Evolutionary conservation across 2,888 invertebrate species (phyloP).

Genomic region (Caenorhabditis afra): DNA sequence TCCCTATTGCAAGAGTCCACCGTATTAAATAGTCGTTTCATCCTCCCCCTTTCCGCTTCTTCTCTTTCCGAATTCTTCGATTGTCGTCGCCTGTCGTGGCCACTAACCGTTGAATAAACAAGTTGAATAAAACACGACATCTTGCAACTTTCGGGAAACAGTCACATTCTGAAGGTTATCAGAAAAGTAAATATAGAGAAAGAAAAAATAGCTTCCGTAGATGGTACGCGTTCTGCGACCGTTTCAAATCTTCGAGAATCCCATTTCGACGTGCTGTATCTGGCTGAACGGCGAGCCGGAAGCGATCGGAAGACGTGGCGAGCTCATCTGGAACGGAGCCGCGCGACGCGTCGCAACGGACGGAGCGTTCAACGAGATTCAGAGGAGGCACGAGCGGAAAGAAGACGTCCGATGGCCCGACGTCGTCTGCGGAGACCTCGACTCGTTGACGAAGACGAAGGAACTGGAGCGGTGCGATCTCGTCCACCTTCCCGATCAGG

Average conservation of each 20-base stretch:
- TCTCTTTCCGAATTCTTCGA: constrained; percentile 27
- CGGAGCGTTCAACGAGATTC: constrained; percentile 74
- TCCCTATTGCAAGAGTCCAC: constrained; percentile 16
- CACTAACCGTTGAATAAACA: constrained; percentile 51
- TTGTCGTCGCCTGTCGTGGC: constrained; percentile 26
- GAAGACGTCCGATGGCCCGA: constrained; percentile 57
- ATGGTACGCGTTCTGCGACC: constrained; percentile 10
- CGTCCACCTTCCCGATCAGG: constrained; percentile 68
- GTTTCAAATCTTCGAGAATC: constrained; percentile 32
- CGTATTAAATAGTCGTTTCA: constrained; percentile 1
- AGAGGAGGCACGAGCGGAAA: constrained; percentile 35
- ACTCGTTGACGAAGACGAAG: constrained; percentile 63
- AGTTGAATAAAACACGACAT: constrained; percentile 36
- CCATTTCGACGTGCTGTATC: constrained; percentile 26
- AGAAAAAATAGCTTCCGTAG: constrained; percentile 2
- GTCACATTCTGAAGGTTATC: constrained; percentile 9
- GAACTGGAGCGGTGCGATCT: not conserved
- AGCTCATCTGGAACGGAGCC: constrained; percentile 71
- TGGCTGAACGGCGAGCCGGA: constrained; percentile 61
- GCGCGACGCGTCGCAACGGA: constrained; percentile 69
- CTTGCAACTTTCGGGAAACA: not conserved
- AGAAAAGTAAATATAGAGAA: not conserved
- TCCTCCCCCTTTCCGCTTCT: constrained; percentile 6
- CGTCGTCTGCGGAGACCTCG: constrained; percentile 74
- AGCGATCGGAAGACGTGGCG: constrained; percentile 55